Evolutionary conservation across 1,140 invertebrate genomes (phyloP), one percentile per base, ranked within the genome.

Genomic region (Solen grandis): DNA sequence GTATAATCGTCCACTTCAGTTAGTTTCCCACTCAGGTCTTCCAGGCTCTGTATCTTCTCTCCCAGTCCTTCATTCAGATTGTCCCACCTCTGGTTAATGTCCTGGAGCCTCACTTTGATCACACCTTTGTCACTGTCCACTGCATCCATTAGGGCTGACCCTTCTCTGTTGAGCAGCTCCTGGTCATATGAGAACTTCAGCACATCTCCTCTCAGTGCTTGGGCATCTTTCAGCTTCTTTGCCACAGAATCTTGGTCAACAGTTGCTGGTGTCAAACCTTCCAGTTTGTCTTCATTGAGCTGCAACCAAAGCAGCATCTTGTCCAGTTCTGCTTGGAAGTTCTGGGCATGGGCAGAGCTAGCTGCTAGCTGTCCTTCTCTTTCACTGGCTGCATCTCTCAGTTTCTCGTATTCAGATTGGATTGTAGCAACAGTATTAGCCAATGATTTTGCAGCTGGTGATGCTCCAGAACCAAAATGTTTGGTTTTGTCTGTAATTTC

Each of bases 61-160:
- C 68, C 59, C 19, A 92, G 86, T 55, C 69, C 96, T 88, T 97
- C 96, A 88, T 97, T 97, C 0, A 99, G 93, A 88, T 95, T 95
- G 88, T 88, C 97, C 97, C 97, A 99, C 88, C 96, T 93, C 69
- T 95, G 95, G 91, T 96, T 97, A 89, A 98, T 94, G 62, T 94
- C 94, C 69, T 95, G 93, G 1, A 98, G 92, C 88, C 97, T 96
- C 36, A 95, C 95, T 87, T 96, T 95, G 0, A 99, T 96, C 14
- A 96, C 94, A 57, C 98, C 96, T 88, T 98, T 96, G 88, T 98
- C 97, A 68, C 96, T 95, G 88, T 99, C 97, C 82, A 97, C 97
- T 66, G 96, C 94, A 2, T 94, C 94, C 63, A 94, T 89, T 62
- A 99, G 97, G 0, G 96, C 96, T 84, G 98, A 96, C 14, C 97